phyloP scores from a whole-genome alignment of 2,888 invertebrate species.

The Noctua pronuba region DNA sequence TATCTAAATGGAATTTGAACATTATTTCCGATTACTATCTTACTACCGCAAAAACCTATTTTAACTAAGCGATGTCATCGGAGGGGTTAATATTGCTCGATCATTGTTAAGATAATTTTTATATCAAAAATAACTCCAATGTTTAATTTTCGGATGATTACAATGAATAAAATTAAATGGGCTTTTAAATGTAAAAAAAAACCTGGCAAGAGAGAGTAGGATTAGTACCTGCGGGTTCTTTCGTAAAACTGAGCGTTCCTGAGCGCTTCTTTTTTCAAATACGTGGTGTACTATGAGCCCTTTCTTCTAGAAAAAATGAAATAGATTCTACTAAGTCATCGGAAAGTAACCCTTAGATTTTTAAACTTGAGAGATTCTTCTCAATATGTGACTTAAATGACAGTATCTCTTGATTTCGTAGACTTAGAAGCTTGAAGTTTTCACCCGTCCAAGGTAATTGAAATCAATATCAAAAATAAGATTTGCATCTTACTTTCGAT shows the following conservation, averaged over 20 bases:
- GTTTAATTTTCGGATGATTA: conserved; percentile 39
- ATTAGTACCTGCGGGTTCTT: not conserved
- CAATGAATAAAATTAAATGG: conserved; percentile 8
- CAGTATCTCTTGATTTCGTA: not conserved
- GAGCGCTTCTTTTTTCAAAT: not conserved
- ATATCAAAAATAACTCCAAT: conserved; percentile 24
- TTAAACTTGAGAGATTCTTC: not conserved
- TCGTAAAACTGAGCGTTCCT: not conserved
- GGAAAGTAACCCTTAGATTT: not conserved
- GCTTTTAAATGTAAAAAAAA: conserved; percentile 10
- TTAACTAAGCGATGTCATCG: conserved; percentile 19
- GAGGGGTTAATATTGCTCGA: conserved; percentile 30
- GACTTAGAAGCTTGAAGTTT: not conserved
- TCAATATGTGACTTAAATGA: not conserved
- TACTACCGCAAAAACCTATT: conserved; percentile 20
- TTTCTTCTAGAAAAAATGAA: not conserved
- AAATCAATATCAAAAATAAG: no score
- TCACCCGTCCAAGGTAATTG: not conserved
- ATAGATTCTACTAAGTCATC: not conserved
- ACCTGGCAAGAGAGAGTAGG: not conserved
- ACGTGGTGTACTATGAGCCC: not conserved
- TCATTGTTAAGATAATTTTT: conserved; percentile 32
- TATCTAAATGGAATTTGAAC: conserved; percentile 5
- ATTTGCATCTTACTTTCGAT: not conserved
- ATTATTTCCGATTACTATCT: conserved; percentile 25